Percentiles rank a stretch among this genome's conserved stretches.
Conservation (phyloP, 2,113 vertebrate genomes). For the Passer domesticus region DNA sequence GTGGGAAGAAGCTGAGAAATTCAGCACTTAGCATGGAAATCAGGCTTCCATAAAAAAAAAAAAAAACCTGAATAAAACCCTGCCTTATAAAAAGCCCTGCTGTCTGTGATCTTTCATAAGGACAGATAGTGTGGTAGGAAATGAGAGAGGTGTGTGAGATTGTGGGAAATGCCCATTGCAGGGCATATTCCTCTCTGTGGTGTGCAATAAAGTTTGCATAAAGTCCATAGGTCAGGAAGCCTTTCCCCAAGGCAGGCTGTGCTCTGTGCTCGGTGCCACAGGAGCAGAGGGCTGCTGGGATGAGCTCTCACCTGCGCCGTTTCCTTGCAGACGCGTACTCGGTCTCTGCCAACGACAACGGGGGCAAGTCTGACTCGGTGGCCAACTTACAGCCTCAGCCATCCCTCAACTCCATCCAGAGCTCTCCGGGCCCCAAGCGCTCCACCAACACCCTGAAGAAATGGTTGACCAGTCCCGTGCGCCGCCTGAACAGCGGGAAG, state of each 20-base stretch:
- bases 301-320: conserved; percentile 8
- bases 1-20: conserved; percentile 30
- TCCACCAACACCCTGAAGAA: conserved; percentile 96
- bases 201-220: background rate
- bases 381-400: conserved; percentile 91
- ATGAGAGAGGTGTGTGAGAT: background rate
- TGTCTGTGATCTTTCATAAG: background rate
- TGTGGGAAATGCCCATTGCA: background rate
- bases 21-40: background rate
- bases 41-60: background rate
- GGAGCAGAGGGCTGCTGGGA: background rate
- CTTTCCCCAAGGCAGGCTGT: background rate
- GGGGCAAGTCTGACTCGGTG: conserved; percentile 91
- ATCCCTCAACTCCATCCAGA: conserved; percentile 91
- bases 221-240: background rate
- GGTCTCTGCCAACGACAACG: conserved; percentile 82
- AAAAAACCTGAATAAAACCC: background rate
- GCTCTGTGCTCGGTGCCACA: background rate
- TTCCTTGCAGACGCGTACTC: conserved; percentile 83
- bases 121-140: background rate
- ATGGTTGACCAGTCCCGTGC: conserved; percentile 94
- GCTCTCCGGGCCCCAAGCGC: conserved; percentile 92
- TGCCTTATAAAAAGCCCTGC: background rate
- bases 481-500: conserved; percentile 93
- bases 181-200: background rate